These are phyloP conservation scores for Gracilinanus agilis DNA, from an alignment of 2,113 vertebrate species.

Conservation along the genomic window DNA sequence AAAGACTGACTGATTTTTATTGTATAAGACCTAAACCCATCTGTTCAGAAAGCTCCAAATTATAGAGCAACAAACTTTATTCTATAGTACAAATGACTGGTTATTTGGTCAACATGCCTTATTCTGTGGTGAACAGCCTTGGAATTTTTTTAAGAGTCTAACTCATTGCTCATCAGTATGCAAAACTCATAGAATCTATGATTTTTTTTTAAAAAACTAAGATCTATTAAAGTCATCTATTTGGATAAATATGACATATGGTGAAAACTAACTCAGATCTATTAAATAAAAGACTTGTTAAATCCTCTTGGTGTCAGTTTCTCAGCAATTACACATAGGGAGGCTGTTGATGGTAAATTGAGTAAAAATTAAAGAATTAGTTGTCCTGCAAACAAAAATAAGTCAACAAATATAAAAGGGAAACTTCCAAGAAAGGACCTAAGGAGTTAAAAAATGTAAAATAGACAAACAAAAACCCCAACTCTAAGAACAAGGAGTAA, in stretches of 20 bases:
- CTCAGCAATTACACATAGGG: constrained; percentile 71
- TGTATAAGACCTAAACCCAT: constrained; percentile 66
- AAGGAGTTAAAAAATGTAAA: background rate
- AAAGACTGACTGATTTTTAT: background rate
- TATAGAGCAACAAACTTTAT: constrained; percentile 67
- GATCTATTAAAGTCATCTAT: constrained; percentile 84
- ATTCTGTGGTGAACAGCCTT: constrained; percentile 76
- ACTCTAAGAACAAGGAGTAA: background rate
- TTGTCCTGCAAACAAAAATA: constrained; percentile 78
- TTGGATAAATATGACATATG: constrained; percentile 86
- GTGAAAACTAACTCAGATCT: constrained; percentile 84
- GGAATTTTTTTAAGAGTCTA: constrained; percentile 75
- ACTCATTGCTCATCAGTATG: constrained; percentile 79
- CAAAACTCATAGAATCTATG: constrained; percentile 82
- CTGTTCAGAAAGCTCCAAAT: constrained; percentile 75
- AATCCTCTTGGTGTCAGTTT: constrained; percentile 82
- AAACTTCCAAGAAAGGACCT: background rate
- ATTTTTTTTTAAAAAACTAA: constrained; percentile 86
- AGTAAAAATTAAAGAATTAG: constrained; percentile 80
- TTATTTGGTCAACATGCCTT: constrained; percentile 80
- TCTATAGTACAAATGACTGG: constrained; percentile 73
- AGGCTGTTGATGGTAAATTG: constrained; percentile 68
- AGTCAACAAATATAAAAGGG: background rate
- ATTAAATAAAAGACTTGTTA: constrained; percentile 88
- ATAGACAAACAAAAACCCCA: background rate